phyloP scores from a whole-genome alignment of 2,113 vertebrate species.

The Salvator merianae region DNA sequence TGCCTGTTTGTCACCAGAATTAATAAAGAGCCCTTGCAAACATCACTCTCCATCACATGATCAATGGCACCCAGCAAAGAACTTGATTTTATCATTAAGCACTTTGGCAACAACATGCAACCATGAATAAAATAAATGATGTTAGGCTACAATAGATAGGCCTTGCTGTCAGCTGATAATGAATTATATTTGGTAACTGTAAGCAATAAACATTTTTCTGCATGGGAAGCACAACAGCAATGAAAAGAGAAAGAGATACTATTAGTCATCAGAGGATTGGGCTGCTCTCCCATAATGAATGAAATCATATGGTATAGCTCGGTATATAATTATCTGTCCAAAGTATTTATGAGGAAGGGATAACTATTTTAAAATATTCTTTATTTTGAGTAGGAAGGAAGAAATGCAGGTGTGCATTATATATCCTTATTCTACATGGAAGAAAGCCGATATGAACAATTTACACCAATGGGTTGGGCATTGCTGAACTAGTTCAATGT shows the following conservation, averaged over 20 bases:
- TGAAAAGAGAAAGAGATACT: slow-evolving; percentile 18
- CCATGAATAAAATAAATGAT: slow-evolving; percentile 60
- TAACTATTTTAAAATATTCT: neutral
- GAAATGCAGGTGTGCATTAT: neutral
- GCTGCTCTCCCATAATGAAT: slow-evolving; percentile 24
- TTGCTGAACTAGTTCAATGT: too few species aligned
- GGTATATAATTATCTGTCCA: slow-evolving; percentile 22
- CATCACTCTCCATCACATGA: slow-evolving; percentile 69
- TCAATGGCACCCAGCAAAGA: slow-evolving; percentile 68
- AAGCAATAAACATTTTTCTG: slow-evolving; percentile 8
- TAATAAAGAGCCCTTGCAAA: slow-evolving; percentile 71
- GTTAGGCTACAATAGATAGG: slow-evolving; percentile 34
- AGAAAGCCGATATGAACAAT: too few species aligned
- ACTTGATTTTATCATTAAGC: slow-evolving; percentile 76
- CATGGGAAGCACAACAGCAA: slow-evolving; percentile 36
- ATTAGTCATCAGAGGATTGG: slow-evolving; percentile 35
- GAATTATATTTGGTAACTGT: slow-evolving; percentile 39
- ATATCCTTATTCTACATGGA: too few species aligned
- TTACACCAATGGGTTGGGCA: too few species aligned
- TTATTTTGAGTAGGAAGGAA: neutral
- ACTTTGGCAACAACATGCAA: slow-evolving; percentile 73
- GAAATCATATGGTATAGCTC: slow-evolving; percentile 22
- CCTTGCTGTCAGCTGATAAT: slow-evolving; percentile 42
- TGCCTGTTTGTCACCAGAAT: slow-evolving; percentile 73
- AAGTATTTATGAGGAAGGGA: slow-evolving; percentile 31